phyloP scores from a whole-genome alignment of 2,888 invertebrate species.

The Podabrus alpinus region DNA sequence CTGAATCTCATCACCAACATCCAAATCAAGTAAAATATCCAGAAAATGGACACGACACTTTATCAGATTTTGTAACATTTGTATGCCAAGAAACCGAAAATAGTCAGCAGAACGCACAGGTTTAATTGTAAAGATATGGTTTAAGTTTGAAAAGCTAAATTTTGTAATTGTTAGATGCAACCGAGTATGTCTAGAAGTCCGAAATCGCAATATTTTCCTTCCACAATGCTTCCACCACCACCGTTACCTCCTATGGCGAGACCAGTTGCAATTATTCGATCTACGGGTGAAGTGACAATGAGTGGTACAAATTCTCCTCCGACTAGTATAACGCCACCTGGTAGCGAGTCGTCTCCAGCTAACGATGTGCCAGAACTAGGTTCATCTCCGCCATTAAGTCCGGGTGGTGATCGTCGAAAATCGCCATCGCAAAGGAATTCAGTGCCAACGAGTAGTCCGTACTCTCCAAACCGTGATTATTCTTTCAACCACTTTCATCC shows the following conservation, averaged over 20 bases:
- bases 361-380: constrained; percentile 50
- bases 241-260: constrained; percentile 95
- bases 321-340: constrained; percentile 64
- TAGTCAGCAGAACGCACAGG: constrained; percentile 75
- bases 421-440: constrained; percentile 51
- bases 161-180: constrained; percentile 54
- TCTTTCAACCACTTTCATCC: constrained; percentile 93
- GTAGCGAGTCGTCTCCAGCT: constrained; percentile 52
- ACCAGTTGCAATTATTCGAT: constrained; percentile 93
- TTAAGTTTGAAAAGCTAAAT: not conserved
- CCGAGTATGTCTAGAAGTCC: constrained; percentile 67
- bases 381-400: constrained; percentile 55
- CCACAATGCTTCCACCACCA: constrained; percentile 92
- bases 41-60: constrained; percentile 87
- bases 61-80: constrained; percentile 95
- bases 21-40: constrained; percentile 69
- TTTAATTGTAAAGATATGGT: constrained; percentile 50
- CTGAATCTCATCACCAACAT: constrained; percentile 61
- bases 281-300: constrained; percentile 69
- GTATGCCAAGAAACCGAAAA: constrained; percentile 93
- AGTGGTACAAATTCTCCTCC: constrained; percentile 67
- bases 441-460: constrained; percentile 48
- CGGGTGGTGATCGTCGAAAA: constrained; percentile 51
- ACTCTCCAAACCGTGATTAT: constrained; percentile 59
- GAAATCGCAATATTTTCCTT: constrained; percentile 84